Base-by-base conservation (phyloP, 2,113 vertebrate genomes). In the Antigone vipio region DNA sequence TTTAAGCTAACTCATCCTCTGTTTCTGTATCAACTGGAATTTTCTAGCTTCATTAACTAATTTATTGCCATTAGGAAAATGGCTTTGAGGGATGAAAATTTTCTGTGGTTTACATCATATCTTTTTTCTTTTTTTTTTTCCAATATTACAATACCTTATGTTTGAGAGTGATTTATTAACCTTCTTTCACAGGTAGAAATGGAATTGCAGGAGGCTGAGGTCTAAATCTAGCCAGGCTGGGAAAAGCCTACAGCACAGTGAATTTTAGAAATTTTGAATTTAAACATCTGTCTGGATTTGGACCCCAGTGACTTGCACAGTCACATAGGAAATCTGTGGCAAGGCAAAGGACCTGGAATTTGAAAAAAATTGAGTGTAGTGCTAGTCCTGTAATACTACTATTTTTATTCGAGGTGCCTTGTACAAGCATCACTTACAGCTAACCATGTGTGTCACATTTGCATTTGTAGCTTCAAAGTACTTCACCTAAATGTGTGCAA, bases 31-130 rank as follows among this genome's bases (percentile, higher is more conserved):
- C 81, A 88, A 59, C 56, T 0, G 3, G 40, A 11, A 34, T 26
- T 79, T 76, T 62, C 27, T 16, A 53, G 23, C 44, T 81, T 86
- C 59, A 69, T 90, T 44, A 75, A 42, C 66, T 89, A n/a, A 94
- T 84, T 81, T 91, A 67, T 59, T 2, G 0, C 50, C 64, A 81
- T 91, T 90, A 91, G 64, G 60, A 77, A 80, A 93, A 87, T 89
- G 29, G 72, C n/a, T 93, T 84, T 87, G 69, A 91, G 50, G 44
- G 63, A 26, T 58, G 84, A 82, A 87, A 81, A 72, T 44, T 10
- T 90, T 1, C 24, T n/a, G 21, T 73, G n/a, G 8, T 80, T 86
- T 71, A 34, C 14, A 15, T 29, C 0, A 0, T 63, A 5, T 50
- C 4, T 26, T 1, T 34, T 8, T 42, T 19, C 14, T 26, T 26